These are phyloP conservation scores for Elymnias hypermnestra DNA, from an alignment of 1,140 invertebrate species.

Conservation along the genomic window DNA sequence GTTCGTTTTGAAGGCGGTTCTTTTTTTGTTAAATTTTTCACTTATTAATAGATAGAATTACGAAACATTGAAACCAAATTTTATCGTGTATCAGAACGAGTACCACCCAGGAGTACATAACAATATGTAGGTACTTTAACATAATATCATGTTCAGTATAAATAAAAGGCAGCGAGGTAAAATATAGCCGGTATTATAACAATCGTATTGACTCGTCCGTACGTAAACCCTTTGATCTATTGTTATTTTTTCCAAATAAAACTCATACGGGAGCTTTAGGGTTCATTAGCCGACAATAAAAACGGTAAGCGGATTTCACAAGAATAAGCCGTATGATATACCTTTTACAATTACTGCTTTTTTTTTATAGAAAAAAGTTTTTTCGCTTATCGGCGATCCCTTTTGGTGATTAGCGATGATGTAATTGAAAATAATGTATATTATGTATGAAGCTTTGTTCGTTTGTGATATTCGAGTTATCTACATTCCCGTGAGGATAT, in stretches of 20 bases:
- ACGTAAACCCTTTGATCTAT: slow-evolving; percentile 49
- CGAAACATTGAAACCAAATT: not conserved
- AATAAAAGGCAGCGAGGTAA: slow-evolving; percentile 36
- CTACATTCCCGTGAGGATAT: no score
- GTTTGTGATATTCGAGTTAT: no score
- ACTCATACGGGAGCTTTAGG: slow-evolving; percentile 22
- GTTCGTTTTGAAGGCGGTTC: no score
- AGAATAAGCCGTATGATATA: not conserved
- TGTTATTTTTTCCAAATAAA: slow-evolving; percentile 50
- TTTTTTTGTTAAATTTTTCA: no score
- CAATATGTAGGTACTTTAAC: slow-evolving; percentile 9
- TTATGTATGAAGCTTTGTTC: no score
- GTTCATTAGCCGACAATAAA: slow-evolving; percentile 14
- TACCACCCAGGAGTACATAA: not conserved
- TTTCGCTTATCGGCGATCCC: no score
- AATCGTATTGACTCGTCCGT: slow-evolving; percentile 29
- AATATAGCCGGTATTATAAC: not conserved
- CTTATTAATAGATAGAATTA: no score
- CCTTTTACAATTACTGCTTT: not conserved
- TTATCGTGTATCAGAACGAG: not conserved
- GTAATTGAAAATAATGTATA: no score
- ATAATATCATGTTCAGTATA: slow-evolving; percentile 51
- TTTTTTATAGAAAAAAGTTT: no score
- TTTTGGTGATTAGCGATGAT: no score
- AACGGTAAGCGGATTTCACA: slow-evolving; percentile 6